phyloP scores from a whole-genome alignment of 2,113 vertebrate genomes.

The Silurus meridionalis region DNA sequence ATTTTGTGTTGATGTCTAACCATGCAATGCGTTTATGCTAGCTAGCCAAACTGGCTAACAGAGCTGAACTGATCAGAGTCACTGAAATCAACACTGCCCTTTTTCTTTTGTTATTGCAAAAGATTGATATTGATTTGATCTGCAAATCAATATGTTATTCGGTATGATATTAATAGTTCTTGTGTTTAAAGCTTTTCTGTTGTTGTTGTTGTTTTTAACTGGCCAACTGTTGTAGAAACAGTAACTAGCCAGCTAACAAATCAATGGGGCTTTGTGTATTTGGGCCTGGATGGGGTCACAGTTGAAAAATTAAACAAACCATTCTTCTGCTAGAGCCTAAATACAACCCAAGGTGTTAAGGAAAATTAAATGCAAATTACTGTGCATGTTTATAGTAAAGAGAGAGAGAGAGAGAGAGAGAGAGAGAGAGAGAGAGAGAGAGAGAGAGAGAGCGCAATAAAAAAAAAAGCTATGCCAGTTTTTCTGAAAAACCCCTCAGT shows the following conservation, averaged over 20 bases:
- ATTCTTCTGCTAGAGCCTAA: not conserved
- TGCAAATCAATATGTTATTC: not conserved
- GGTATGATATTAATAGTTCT: not conserved
- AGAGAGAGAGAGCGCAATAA: not conserved
- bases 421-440: too few relatives aligned
- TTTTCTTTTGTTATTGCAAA: not conserved
- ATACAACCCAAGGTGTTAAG: not conserved
- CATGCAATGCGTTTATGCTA: not conserved
- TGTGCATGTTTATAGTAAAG: not conserved
- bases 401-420: not conserved
- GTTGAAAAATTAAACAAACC: not conserved
- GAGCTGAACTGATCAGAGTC: not conserved
- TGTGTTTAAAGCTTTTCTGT: not conserved
- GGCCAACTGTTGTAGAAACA: not conserved
- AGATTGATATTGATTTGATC: not conserved
- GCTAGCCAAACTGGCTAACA: not conserved
- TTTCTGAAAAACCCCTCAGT: constrained; percentile 38
- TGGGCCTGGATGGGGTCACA: not conserved
- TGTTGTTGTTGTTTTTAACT: not conserved
- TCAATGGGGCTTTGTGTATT: not conserved
- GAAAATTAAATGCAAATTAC: not conserved
- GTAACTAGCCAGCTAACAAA: not conserved
- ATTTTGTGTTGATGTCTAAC: not conserved
- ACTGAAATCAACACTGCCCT: not conserved
- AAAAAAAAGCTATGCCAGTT: constrained; percentile 21